Percentiles rank a stretch among this genome's conserved stretches.
phyloP scores from a whole-genome alignment of 1,140 invertebrate genomes.

The Cephus cinctus region DNA sequence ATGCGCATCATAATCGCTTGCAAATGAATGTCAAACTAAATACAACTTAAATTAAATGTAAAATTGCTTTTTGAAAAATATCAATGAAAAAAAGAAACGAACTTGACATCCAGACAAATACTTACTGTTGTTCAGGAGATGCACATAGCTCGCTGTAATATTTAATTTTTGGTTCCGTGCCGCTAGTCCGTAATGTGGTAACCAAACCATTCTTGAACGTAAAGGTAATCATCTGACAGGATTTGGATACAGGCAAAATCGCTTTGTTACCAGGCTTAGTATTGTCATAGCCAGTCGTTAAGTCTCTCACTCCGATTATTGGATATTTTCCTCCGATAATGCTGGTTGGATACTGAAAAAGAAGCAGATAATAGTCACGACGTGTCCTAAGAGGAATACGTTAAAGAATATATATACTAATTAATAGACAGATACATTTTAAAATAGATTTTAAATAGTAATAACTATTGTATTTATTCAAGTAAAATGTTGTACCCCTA shows the following conservation, averaged over 20 bases:
- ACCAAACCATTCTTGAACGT: constrained; percentile 85
- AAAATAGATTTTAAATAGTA: neutral
- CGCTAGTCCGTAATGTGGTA: constrained; percentile 90
- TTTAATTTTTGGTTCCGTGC: constrained; percentile 98
- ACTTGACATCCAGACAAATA: constrained; percentile 24
- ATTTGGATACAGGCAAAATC: constrained; percentile 73
- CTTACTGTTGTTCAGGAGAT: constrained; percentile 64
- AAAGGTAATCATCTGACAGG: constrained; percentile 96
- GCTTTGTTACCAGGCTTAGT: constrained; percentile 70
- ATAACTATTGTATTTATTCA: neutral
- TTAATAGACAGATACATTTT: too few relatives aligned
- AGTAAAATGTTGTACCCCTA: too few relatives aligned
- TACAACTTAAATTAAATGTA: too few relatives aligned
- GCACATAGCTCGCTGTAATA: constrained; percentile 93
- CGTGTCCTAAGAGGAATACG: neutral
- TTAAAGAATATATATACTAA: too few relatives aligned
- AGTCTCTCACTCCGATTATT: constrained; percentile 78
- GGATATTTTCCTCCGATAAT: constrained; percentile 71
- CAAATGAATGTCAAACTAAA: too few relatives aligned
- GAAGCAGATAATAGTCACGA: constrained; percentile 9
- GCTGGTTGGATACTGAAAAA: constrained; percentile 72
- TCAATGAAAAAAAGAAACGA: too few relatives aligned
- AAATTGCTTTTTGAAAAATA: too few relatives aligned
- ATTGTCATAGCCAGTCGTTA: constrained; percentile 88
- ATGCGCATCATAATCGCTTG: too few relatives aligned